These are phyloP conservation scores for Cichladusa arquata DNA, from an alignment of 2,113 vertebrate genomes.

Conservation along the genomic window DNA sequence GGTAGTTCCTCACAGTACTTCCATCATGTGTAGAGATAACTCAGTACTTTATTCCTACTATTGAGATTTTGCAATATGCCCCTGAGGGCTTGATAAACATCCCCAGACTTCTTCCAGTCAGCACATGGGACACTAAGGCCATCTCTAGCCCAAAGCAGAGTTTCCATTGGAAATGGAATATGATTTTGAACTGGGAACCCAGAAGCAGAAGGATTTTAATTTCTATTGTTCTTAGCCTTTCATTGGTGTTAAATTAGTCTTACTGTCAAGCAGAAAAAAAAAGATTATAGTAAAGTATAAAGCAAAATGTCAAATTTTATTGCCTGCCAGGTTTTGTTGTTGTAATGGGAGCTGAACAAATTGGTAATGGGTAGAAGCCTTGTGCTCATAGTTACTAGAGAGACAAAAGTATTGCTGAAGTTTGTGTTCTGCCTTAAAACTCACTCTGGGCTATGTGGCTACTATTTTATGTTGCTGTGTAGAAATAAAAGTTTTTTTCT, in stretches of 20 bases:
- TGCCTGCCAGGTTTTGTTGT: background rate
- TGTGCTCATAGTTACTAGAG: background rate
- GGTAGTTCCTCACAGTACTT: background rate
- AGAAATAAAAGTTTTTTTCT: background rate
- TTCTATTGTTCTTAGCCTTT: background rate
- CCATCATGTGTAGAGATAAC: background rate
- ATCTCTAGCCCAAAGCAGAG: background rate
- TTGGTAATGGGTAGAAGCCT: background rate
- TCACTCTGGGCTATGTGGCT: background rate
- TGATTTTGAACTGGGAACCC: background rate
- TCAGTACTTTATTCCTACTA: background rate
- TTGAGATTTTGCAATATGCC: background rate
- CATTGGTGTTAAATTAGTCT: background rate
- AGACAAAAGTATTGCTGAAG: background rate
- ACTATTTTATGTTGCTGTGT: background rate
- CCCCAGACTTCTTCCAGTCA: background rate
- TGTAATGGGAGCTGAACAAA: background rate
- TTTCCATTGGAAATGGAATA: background rate
- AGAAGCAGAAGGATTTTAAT: background rate
- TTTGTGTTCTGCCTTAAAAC: background rate
- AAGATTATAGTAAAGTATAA: background rate
- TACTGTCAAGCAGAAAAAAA: background rate
- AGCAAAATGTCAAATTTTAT: background rate
- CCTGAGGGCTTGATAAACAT: background rate
- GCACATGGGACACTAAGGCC: background rate